These are phyloP conservation scores for Caenorhabditis panamensis DNA, from an alignment of 2,888 invertebrate species.

Conservation along the genomic window DNA sequence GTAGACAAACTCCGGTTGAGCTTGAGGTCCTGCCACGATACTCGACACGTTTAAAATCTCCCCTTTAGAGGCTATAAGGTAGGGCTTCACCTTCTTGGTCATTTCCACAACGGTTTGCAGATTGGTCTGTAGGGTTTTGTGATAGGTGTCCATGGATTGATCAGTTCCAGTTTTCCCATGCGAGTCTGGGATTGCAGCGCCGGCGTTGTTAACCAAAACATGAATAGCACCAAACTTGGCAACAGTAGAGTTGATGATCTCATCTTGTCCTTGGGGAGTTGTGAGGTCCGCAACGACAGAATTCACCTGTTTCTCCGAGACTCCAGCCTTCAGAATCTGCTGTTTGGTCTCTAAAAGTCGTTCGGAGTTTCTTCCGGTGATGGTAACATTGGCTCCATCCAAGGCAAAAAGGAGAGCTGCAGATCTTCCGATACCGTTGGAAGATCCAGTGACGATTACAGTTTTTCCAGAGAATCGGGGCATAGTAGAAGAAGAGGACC, in stretches of 20 bases:
- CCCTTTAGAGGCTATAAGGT: slow-evolving; percentile 37
- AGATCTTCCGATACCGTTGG: slow-evolving; percentile 43
- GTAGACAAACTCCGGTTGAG: slow-evolving; percentile 18
- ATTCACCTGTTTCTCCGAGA: slow-evolving; percentile 10
- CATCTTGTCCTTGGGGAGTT: slow-evolving; percentile 15
- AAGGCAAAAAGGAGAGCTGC: slow-evolving; percentile 28
- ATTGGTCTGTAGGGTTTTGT: slow-evolving; percentile 33
- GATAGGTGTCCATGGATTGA: slow-evolving; percentile 9
- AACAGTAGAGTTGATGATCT: slow-evolving; percentile 30
- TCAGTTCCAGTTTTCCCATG: slow-evolving; percentile 6
- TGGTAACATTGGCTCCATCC: slow-evolving; percentile 42
- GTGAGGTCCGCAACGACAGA: slow-evolving; percentile 33
- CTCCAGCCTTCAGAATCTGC: slow-evolving; percentile 21
- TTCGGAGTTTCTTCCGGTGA: slow-evolving; percentile 41
- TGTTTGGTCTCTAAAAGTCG: slow-evolving; percentile 35
- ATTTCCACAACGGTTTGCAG: slow-evolving; percentile 44
- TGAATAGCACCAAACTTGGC: slow-evolving; percentile 42
- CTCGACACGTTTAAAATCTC: slow-evolving; percentile 54
- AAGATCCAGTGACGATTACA: slow-evolving; percentile 47
- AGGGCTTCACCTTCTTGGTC: slow-evolving; percentile 34
- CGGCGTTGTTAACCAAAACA: slow-evolving; percentile 47
- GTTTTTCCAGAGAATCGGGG: slow-evolving; percentile 38
- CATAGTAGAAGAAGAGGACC: slow-evolving; percentile 14
- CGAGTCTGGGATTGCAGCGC: slow-evolving; percentile 15
- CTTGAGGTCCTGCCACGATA: slow-evolving; percentile 16